Base-by-base conservation (phyloP, 2,113 vertebrate species). In the Bothrops jararaca region DNA sequence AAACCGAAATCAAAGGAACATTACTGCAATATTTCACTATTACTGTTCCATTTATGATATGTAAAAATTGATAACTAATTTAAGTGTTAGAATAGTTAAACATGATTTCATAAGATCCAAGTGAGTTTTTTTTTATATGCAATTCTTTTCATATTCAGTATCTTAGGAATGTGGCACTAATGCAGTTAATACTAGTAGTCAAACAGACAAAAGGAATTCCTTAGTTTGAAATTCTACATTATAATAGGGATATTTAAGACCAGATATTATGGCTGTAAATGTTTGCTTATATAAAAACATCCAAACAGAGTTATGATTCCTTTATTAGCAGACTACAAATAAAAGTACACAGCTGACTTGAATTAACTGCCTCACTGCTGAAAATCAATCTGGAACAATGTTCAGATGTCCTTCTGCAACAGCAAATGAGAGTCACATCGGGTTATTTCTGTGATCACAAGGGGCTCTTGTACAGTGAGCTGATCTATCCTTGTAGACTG, bases 271-370 rank as follows among this genome's bases (percentile, higher is more conserved):
- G 97, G 97, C 97, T 97, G 97, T 98, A 98, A 98, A 98, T 93
- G 96, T 97, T 97, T 98, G 95, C 97, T 97, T 98, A 97, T 97
- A 96, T 98, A 98, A 98, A 98, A 98, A 98, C 97, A 97, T 96
- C 97, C 98, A 98, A 98, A 98, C 98, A 98, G 98, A 98, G 98
- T 97, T 98, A 98, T 98, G 98, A 99, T 98, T 98, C 98, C 98
- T 99, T 99, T 98, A 99, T 99, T 99, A 98, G 98, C 97, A 98
- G 98, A 99, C 98, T 98, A 99, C 98, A 99, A 98, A 99, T 98
- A 98, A 98, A 98, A 98, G 97, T 92, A 88, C 97, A 64, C 97
- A 98, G 97, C 96, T 97, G 98, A 98, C 98, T 98, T 96, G 94
- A 97, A 97, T 95, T 99, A 99, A 99, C 99, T 99, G 98, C 98